Evolutionary conservation across 2,113 vertebrate genomes (phyloP).

Genomic region (Sporophila hypoxantha): DNA sequence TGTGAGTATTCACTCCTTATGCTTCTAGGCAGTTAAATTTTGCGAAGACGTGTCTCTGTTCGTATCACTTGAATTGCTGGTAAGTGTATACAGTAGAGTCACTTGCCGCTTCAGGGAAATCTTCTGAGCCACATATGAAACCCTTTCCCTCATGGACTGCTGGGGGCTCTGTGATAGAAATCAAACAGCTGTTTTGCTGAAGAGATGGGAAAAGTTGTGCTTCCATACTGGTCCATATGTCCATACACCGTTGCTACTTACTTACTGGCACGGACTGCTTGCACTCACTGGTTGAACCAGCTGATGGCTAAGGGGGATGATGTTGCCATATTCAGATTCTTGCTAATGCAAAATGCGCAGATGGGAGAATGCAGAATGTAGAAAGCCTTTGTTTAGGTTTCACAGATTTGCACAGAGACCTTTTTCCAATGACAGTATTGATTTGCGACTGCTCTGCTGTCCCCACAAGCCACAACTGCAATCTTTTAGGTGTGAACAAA

Average conservation of each 20-base stretch:
- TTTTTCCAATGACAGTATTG: neutral
- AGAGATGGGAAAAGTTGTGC: neutral
- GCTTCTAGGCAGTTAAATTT: conserved; percentile 1
- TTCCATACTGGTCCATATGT: neutral
- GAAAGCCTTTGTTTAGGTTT: neutral
- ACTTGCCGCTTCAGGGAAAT: neutral
- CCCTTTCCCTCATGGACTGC: neutral
- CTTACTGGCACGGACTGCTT: neutral
- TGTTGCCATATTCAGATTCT: neutral
- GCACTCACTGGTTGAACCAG: neutral
- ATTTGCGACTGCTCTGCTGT: neutral
- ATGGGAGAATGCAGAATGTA: neutral
- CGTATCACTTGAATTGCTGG: neutral
- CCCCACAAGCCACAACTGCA: neutral
- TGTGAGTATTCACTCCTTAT: neutral
- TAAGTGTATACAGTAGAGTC: neutral
- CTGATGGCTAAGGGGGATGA: neutral
- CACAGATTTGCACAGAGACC: neutral
- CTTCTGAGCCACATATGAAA: conserved; percentile 3
- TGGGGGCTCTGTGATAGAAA: neutral
- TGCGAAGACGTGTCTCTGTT: neutral
- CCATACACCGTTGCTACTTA: rapidly evolving
- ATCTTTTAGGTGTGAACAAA: neutral
- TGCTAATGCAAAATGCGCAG: neutral
- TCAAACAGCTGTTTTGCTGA: neutral